Evolutionary conservation across 92 coral and sea anemone species (phyloP), one percentile per base, ranked within the genome.

Genomic region (Plumapathes pennacea): DNA sequence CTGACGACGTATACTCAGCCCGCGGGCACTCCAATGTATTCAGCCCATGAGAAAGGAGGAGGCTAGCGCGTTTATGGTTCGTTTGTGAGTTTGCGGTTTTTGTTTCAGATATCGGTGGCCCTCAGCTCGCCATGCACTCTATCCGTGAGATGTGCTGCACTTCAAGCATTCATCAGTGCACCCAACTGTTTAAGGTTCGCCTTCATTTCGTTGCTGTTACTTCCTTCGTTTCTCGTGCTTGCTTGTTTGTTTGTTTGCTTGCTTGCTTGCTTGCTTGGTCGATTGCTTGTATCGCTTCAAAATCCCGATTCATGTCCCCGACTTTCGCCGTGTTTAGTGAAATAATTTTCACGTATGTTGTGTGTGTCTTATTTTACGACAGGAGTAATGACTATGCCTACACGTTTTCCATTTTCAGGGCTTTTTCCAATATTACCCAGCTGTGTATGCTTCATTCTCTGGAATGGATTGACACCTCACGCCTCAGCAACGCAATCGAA

Each of bases 121-220:
- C 97, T 1, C 97, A 92, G 62, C 83, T 92, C 11, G 70, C 96
- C 54, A 92, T 92, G 97, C 97, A 92, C 47, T 92, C 97, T 4
- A 88, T 92, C 64, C 90, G 96, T 46, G 97, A 92, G 37, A 87
- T 92, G 96, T 88, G 97, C 46, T 89, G 97, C 52, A 52, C 92
- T 0, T 88, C 96, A 1, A 82, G 90, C 12, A 76, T 92, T 23
- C 45, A 74, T 60, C 97, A 92, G 66, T 82, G 89, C 58, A 72
- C 83, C 3, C 70, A 72, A 8, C 81, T 92, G 4, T 92, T 50
- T 60, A 92, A 92, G 97, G 97, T 92, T 54, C 29, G 52, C 8
- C 24, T 20, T 10, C 29, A 14, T 12, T 3, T 18, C 5, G 25
- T 38, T 34, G 34, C 25, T 12, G n/a, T 20, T n/a, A n/a, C n/a